phyloP scores from a whole-genome alignment of 2,113 vertebrate species.

The Sturnira hondurensis region DNA sequence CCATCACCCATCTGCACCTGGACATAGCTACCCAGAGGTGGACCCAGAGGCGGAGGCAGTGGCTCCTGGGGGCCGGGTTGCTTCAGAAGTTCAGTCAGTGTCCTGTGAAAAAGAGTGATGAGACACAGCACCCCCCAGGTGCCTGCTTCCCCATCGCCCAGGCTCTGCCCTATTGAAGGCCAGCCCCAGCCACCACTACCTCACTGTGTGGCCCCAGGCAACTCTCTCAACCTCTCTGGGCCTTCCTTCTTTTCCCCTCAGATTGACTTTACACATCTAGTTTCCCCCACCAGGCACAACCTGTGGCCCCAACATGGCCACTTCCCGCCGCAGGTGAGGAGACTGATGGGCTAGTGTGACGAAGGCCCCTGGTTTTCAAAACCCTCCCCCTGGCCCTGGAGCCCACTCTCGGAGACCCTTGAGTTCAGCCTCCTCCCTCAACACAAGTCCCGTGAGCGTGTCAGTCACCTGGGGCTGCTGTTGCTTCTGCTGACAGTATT shows the following conservation, averaged over 20 bases:
- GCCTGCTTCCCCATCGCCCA: neutral
- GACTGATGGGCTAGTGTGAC: neutral
- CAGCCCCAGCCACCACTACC: neutral
- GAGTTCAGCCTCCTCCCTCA: neutral
- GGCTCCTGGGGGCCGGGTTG: conserved; percentile 77
- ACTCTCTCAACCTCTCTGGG: neutral
- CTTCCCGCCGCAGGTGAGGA: neutral
- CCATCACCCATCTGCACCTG: conserved; percentile 82
- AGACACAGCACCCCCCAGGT: neutral
- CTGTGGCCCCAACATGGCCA: neutral
- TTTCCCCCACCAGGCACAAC: neutral
- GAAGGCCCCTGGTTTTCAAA: neutral
- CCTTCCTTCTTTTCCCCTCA: neutral
- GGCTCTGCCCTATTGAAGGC: neutral
- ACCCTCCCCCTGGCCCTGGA: neutral
- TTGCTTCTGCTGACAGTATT: neutral
- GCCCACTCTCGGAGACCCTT: neutral
- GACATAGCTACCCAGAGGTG: conserved; percentile 74
- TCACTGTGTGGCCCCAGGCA: neutral
- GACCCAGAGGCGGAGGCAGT: conserved; percentile 71
- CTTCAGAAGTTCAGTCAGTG: conserved; percentile 84
- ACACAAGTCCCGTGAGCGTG: neutral
- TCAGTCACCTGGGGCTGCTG: neutral
- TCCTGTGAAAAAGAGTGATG: conserved; percentile 65
- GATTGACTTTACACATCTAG: neutral